phyloP scores from a whole-genome alignment of 2,797 vertebrate species.

The Buphagus erythrorhynchus region DNA sequence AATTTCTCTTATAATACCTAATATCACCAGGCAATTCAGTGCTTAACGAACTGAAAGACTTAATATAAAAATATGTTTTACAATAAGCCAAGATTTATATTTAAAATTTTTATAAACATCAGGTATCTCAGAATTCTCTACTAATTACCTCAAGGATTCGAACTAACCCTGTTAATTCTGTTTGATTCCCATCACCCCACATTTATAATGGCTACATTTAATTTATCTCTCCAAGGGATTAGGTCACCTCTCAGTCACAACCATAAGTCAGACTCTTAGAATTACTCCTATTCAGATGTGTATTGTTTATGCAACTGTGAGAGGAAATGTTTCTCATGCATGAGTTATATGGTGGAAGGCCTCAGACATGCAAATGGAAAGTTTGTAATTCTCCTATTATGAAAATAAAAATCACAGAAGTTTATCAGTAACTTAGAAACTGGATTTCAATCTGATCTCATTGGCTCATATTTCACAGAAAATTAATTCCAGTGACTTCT shows the following conservation, averaged over 20 bases:
- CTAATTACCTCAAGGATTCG: background rate
- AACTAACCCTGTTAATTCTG: background rate
- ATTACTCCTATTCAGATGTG: background rate
- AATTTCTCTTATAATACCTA: background rate
- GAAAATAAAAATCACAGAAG: background rate
- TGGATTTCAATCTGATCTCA: background rate
- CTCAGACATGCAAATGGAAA: background rate
- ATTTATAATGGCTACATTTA: background rate
- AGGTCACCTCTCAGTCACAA: background rate
- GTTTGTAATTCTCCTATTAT: background rate
- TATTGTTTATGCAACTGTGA: background rate
- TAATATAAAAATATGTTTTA: background rate
- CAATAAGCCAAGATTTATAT: background rate
- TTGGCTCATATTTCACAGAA: background rate
- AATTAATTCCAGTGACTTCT: background rate
- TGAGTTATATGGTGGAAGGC: background rate
- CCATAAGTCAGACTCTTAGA: background rate
- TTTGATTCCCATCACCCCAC: background rate
- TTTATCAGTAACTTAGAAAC: background rate
- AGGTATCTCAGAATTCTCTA: background rate
- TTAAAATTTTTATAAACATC: constrained; percentile 4
- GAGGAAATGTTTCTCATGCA: background rate
- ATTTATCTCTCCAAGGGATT: background rate
- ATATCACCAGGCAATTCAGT: background rate
- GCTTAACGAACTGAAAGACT: background rate